Percentiles rank a stretch among this genome's conserved stretches.
phyloP scores from a whole-genome alignment of 2,888 invertebrate species.

The Apotomis capreana region DNA sequence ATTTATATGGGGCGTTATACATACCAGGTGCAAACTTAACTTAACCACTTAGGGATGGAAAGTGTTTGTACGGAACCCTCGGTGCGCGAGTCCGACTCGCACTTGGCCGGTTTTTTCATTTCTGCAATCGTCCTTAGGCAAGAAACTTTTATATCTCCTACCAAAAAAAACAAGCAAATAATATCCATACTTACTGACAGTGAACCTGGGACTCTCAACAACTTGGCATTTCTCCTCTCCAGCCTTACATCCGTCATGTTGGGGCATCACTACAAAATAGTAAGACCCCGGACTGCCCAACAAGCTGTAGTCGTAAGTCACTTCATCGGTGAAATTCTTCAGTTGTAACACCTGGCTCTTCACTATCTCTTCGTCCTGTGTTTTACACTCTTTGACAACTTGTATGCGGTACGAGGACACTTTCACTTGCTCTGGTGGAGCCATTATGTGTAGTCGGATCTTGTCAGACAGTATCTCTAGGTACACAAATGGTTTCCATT shows the following conservation, averaged over 20 bases:
- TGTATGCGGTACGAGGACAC: constrained; percentile 63
- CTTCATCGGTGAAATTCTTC: constrained; percentile 61
- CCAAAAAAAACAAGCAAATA: too few species aligned
- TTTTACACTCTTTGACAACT: constrained; percentile 59
- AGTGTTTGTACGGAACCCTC: too few species aligned
- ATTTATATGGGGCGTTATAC: too few species aligned
- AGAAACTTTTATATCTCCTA: too few species aligned
- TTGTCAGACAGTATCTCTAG: constrained; percentile 67
- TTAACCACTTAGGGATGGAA: too few species aligned
- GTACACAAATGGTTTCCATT: constrained; percentile 76
- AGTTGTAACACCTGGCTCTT: constrained; percentile 50
- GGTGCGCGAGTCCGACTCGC: too few species aligned
- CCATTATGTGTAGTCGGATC: constrained; percentile 69
- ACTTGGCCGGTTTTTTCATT: too few species aligned
- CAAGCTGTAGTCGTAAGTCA: constrained; percentile 65
- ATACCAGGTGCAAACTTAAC: too few species aligned
- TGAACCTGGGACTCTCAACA: constrained; percentile 69
- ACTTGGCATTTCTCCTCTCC: constrained; percentile 54
- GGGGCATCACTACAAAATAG: constrained; percentile 68
- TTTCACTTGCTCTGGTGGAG: constrained; percentile 64
- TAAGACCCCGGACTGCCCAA: constrained; percentile 64
- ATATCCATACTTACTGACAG: constrained; percentile 65
- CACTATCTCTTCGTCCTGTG: constrained; percentile 50
- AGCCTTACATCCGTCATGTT: constrained; percentile 59
- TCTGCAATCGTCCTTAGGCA: too few species aligned